Percentiles rank a stretch among this genome's conserved stretches.
Conservation (phyloP, 2,888 invertebrate genomes). For the Yponomeuta evonymella region DNA sequence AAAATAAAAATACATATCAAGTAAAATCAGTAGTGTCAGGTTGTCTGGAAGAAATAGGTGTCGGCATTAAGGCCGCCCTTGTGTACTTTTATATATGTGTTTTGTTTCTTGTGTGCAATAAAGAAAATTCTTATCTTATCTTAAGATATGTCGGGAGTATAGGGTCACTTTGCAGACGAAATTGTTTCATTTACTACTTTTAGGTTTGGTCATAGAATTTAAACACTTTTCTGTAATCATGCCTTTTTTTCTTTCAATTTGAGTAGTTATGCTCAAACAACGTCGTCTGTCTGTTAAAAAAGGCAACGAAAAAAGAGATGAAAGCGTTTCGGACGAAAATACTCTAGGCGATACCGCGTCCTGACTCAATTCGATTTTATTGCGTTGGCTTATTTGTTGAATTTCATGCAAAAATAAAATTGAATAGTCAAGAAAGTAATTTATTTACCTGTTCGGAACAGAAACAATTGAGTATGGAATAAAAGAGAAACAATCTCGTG, state of each 20-base stretch:
- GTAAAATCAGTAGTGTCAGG: too few relatives aligned
- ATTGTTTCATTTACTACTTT: too few relatives aligned
- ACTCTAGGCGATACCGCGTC: not conserved
- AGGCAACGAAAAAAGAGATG: not conserved
- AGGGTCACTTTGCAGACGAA: too few relatives aligned
- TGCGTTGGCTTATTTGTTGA: not conserved
- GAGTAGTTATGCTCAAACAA: not conserved
- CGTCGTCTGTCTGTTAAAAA: not conserved
- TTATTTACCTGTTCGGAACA: constrained; percentile 15
- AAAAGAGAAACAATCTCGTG: constrained; percentile 11
- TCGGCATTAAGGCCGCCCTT: too few relatives aligned
- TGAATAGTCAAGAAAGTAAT: constrained; percentile 10
- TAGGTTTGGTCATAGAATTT: too few relatives aligned
- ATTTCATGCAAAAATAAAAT: constrained; percentile 4
- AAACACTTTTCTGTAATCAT: too few relatives aligned
- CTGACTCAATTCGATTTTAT: not conserved
- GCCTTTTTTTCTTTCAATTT: not conserved
- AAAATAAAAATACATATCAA: too few relatives aligned
- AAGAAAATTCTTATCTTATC: too few relatives aligned
- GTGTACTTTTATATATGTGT: too few relatives aligned
- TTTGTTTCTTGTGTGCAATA: too few relatives aligned
- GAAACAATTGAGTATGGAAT: constrained; percentile 11
- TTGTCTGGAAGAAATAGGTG: too few relatives aligned
- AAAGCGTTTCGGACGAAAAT: not conserved
- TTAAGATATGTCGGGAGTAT: too few relatives aligned